Evolutionary conservation across 2,113 vertebrate genomes (phyloP).

Genomic region (Ursus arctos): DNA sequence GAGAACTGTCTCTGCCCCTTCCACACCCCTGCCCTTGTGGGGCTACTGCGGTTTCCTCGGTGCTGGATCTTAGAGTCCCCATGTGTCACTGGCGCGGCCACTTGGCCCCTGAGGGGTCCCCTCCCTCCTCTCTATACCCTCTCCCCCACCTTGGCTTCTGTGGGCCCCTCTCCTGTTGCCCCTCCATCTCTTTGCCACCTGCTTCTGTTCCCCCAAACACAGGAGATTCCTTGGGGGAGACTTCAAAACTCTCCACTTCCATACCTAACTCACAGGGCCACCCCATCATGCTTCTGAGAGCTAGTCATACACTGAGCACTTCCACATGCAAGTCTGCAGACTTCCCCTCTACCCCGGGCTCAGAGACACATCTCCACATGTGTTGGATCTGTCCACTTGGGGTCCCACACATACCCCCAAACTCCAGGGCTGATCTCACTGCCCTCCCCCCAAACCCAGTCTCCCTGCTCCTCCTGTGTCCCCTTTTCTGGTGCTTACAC

Average conservation of each 20-base stretch:
- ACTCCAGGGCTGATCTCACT: not conserved
- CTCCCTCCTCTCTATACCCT: not conserved
- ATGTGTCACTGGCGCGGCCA: not conserved
- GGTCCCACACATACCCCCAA: not conserved
- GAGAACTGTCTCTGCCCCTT: not conserved
- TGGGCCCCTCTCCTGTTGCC: too few relatives aligned
- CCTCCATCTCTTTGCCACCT: not conserved
- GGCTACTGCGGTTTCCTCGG: not conserved
- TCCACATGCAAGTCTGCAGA: not conserved
- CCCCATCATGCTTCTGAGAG: not conserved
- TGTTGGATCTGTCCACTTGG: not conserved
- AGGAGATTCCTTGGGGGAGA: not conserved
- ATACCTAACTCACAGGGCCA: too few relatives aligned
- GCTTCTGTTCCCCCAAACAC: not conserved
- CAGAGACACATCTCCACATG: fast-evolving
- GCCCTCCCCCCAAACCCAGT: too few relatives aligned
- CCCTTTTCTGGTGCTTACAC: too few relatives aligned
- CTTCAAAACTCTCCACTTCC: too few relatives aligned
- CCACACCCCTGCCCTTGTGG: not conserved
- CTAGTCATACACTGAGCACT: fast-evolving
- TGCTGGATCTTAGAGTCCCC: not conserved
- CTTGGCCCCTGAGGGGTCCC: too few relatives aligned
- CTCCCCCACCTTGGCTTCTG: too few relatives aligned
- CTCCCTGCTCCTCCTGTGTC: not conserved
- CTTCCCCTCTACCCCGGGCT: not conserved